These are phyloP conservation scores for Psammodynastes pulverulentus DNA, from an alignment of 2,113 vertebrate genomes.

Conservation along the genomic window DNA sequence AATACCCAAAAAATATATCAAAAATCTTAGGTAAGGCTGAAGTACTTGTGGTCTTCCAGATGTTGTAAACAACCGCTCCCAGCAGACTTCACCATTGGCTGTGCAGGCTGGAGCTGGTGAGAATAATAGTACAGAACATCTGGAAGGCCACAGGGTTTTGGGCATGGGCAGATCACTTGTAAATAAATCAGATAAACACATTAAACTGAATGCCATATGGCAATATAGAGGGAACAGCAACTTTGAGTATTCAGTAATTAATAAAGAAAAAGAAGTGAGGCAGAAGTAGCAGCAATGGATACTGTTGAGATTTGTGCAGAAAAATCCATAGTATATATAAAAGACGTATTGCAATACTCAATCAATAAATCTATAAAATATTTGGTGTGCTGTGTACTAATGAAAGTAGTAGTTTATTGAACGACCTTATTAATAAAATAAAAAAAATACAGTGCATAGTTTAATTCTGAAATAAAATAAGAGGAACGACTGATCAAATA, in stretches of 20 bases:
- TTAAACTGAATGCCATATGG: not conserved
- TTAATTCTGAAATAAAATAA: not conserved
- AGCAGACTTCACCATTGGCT: not conserved
- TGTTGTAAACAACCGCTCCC: not conserved
- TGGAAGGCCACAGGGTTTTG: not conserved
- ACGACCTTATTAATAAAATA: not conserved
- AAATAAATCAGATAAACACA: not conserved
- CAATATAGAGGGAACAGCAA: not conserved
- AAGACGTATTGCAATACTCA: not conserved
- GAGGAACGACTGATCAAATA: not conserved
- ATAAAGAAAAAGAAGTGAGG: not conserved
- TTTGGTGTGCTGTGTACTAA: accelerated
- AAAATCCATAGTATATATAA: not conserved
- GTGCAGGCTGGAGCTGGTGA: not conserved
- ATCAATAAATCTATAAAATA: not conserved
- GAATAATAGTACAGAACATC: not conserved
- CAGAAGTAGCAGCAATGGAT: not conserved
- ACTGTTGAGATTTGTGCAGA: not conserved
- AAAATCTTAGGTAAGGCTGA: not conserved
- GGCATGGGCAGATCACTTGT: not conserved
- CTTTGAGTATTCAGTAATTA: not conserved
- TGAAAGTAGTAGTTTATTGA: not conserved
- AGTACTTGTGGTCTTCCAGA: not conserved
- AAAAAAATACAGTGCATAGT: not conserved
- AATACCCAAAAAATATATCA: not conserved